Percentiles rank a stretch among this genome's conserved stretches.
Conservation (phyloP, 2,797 vertebrate species). For the Ceryle rudis region DNA sequence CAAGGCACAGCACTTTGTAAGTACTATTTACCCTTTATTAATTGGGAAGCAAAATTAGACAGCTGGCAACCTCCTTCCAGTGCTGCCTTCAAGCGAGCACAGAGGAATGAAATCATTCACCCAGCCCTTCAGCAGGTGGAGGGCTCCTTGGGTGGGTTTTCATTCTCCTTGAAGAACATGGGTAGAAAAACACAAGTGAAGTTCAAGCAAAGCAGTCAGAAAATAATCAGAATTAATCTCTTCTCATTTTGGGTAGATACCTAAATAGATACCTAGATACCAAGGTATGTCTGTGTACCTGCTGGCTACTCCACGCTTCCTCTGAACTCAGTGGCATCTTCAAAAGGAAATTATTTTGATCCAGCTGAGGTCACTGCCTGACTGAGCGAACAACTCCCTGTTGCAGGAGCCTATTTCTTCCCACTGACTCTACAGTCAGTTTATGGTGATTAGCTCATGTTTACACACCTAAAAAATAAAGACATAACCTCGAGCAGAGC, state of each 20-base stretch:
- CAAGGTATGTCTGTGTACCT: not conserved
- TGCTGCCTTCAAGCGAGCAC: not conserved
- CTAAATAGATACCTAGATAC: no score
- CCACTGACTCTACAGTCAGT: not conserved
- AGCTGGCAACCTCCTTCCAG: conserved; percentile 3
- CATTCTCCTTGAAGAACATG: not conserved
- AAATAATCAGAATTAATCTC: not conserved
- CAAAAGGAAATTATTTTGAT: not conserved
- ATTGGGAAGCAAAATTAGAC: not conserved
- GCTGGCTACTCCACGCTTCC: not conserved
- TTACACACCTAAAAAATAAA: not conserved
- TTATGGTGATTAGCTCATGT: fast-evolving
- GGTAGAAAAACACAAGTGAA: not conserved
- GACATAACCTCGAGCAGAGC: not conserved
- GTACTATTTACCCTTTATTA: not conserved
- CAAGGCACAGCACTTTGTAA: not conserved
- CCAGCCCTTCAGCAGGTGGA: not conserved
- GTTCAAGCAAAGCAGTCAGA: not conserved
- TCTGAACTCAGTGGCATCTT: not conserved
- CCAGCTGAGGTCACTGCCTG: not conserved
- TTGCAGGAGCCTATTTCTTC: not conserved
- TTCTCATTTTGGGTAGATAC: not conserved
- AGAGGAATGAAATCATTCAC: not conserved
- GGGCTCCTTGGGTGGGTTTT: not conserved
- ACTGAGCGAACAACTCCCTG: not conserved